Conservation (phyloP, 2,113 vertebrate species). For the Cromileptes altivelis region DNA sequence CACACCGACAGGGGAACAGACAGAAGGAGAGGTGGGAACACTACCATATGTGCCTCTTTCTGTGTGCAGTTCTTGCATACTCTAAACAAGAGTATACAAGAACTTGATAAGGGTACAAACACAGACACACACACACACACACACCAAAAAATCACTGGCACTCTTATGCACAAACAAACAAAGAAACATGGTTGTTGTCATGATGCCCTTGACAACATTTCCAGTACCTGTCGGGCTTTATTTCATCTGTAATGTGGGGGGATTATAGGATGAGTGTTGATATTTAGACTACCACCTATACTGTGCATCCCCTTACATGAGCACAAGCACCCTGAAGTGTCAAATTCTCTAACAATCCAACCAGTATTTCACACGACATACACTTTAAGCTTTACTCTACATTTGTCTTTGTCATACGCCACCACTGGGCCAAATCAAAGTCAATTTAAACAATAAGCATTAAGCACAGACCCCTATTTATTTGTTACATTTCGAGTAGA, state of each 20-base stretch:
- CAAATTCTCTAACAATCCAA: too few species aligned
- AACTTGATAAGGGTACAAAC: neutral
- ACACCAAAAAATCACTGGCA: neutral
- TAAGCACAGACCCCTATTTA: neutral
- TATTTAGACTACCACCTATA: neutral
- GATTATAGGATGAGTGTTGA: neutral
- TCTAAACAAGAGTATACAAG: neutral
- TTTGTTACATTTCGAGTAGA: neutral
- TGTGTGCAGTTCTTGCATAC: neutral
- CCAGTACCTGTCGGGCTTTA: neutral
- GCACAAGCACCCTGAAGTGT: too few species aligned
- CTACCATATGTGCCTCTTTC: conserved; percentile 6
- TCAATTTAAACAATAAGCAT: neutral
- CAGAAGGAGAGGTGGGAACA: conserved; percentile 10
- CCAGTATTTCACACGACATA: neutral
- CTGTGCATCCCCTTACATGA: neutral
- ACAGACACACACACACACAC: neutral
- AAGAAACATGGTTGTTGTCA: neutral
- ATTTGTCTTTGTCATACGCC: neutral
- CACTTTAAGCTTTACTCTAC: neutral
- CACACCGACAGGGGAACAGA: neutral
- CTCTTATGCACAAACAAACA: neutral
- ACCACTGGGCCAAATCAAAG: neutral
- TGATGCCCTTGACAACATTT: neutral
- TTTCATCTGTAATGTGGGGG: neutral